These are phyloP conservation scores for Vidua chalybeata DNA, from an alignment of 2,113 vertebrate genomes.

Conservation along the genomic window DNA sequence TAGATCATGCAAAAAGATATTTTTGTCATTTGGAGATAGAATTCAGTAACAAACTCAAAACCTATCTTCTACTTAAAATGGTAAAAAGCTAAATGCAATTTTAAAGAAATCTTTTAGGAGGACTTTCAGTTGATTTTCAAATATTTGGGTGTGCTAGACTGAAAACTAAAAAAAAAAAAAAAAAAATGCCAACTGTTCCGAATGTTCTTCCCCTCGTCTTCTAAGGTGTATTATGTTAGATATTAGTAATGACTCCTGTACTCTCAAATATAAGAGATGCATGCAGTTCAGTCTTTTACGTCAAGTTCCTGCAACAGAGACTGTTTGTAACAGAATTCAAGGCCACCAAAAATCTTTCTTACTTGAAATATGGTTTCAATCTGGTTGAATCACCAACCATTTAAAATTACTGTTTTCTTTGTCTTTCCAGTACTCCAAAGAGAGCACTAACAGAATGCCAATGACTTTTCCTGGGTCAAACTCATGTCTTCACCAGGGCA, in stretches of 20 bases:
- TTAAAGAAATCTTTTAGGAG: not conserved
- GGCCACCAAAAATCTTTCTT: not conserved
- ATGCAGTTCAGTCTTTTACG: not conserved
- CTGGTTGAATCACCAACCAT: not conserved
- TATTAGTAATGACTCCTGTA: not conserved
- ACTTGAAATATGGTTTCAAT: not conserved
- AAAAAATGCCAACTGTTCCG: not conserved
- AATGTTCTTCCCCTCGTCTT: not conserved
- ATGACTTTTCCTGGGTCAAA: not conserved
- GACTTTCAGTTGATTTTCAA: not conserved
- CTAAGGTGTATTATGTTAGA: not conserved
- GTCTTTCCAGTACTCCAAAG: not conserved
- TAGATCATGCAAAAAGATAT: not conserved
- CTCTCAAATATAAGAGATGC: not conserved
- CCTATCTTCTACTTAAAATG: not conserved
- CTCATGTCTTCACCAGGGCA: not conserved
- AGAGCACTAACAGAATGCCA: not conserved
- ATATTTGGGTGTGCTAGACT: not conserved
- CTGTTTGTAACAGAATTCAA: not conserved
- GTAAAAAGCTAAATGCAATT: not conserved
- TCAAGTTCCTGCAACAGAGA: not conserved
- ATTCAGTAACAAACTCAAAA: not conserved
- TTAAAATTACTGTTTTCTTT: not conserved
- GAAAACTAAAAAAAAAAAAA: not conserved
- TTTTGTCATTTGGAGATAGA: not conserved